Percentiles rank a stretch among this genome's conserved stretches.
Evolutionary conservation across 1,140 invertebrate genomes (phyloP).

Genomic region (Neodiprion fabricii): DNA sequence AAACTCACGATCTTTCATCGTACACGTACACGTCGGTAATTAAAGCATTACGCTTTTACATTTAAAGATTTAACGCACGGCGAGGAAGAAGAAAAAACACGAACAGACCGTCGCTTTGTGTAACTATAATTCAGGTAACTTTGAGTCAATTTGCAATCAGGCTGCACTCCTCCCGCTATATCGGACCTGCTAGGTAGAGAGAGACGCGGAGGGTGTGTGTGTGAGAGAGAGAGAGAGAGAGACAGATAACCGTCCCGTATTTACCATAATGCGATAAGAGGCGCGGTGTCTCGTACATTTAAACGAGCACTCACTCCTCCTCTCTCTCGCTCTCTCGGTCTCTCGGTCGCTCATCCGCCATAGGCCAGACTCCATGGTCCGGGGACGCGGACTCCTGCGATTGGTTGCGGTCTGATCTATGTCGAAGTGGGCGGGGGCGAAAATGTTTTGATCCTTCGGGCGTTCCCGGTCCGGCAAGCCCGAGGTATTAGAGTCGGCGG

Average conservation of each 20-base stretch:
- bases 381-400: background rate
- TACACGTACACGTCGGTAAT: too few relatives aligned
- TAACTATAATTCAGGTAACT: slow-evolving; percentile 44
- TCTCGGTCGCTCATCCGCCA: background rate
- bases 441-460: too few relatives aligned
- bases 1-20: too few relatives aligned
- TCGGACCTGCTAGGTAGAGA: background rate
- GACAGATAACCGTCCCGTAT: slow-evolving; percentile 34
- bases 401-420: slow-evolving; percentile 10
- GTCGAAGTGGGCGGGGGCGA: background rate
- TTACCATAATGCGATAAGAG: slow-evolving; percentile 58
- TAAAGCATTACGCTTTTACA: too few relatives aligned
- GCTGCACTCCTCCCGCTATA: slow-evolving; percentile 28
- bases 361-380: background rate
- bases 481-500: too few relatives aligned
- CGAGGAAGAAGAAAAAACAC: slow-evolving; percentile 35
- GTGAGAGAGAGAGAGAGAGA: background rate
- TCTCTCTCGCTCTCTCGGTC: slow-evolving; percentile 19
- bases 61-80: slow-evolving; percentile 35
- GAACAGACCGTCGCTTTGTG: too few relatives aligned
- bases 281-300: slow-evolving; percentile 51
- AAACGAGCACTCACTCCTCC: slow-evolving; percentile 42
- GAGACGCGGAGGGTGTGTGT: background rate
- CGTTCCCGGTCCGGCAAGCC: too few relatives aligned
- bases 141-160: slow-evolving; percentile 58